phyloP scores from a whole-genome alignment of 1,140 invertebrate genomes.

The Ptiloglossa arizonensis region DNA sequence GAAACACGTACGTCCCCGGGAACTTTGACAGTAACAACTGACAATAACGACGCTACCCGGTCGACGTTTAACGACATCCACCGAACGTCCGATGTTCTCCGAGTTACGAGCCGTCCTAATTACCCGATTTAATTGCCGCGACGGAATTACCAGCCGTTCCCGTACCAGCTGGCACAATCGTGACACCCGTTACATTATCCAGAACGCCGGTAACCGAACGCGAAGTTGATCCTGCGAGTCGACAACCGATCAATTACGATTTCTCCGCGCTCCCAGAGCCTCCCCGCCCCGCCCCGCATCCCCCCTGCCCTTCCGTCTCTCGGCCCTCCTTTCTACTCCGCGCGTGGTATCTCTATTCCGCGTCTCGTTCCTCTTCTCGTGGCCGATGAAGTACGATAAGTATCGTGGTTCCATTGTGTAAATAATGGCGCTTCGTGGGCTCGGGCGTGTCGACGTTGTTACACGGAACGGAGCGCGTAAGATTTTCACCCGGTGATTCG shows the following conservation, averaged over 20 bases:
- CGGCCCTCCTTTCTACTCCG: no score
- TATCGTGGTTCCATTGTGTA: slow-evolving; percentile 58
- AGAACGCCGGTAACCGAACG: slow-evolving; percentile 20
- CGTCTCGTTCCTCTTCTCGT: background rate
- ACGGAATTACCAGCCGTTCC: slow-evolving; percentile 56
- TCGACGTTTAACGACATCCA: slow-evolving; percentile 60
- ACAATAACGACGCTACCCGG: slow-evolving; percentile 46
- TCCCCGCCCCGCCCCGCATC: slow-evolving; percentile 21
- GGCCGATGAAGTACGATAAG: slow-evolving; percentile 28
- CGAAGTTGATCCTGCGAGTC: slow-evolving; percentile 43
- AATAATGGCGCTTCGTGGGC: slow-evolving; percentile 45
- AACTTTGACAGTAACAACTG: slow-evolving; percentile 60
- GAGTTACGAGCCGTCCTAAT: slow-evolving; percentile 59
- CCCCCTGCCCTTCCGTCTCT: background rate
- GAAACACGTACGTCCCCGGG: slow-evolving; percentile 40
- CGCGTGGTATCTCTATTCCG: background rate
- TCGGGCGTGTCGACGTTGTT: slow-evolving; percentile 37
- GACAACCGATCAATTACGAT: slow-evolving; percentile 52
- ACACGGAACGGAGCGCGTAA: slow-evolving; percentile 1
- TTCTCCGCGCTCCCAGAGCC: slow-evolving; percentile 42
- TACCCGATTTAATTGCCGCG: slow-evolving; percentile 67
- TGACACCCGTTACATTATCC: slow-evolving; percentile 48
- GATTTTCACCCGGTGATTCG: background rate
- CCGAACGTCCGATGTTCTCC: slow-evolving; percentile 28
- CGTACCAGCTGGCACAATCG: slow-evolving; percentile 40